A percentile compares a stretch with the other conserved stretches of the same genome.
Conservation (phyloP, 2,113 vertebrate genomes). For the Syrmaticus mikado region DNA sequence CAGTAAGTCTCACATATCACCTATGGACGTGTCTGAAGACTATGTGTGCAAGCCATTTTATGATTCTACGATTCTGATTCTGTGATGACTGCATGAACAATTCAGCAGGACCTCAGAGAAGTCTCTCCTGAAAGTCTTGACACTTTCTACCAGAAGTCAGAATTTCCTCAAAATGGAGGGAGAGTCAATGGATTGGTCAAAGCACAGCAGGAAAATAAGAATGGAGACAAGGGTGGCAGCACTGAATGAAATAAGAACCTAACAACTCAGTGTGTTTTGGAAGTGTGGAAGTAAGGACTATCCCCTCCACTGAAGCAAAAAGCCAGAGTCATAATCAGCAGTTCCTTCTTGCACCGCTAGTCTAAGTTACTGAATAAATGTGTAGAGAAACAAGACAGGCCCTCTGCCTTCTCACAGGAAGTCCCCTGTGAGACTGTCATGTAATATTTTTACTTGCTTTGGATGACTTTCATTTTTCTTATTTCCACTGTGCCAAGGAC, state of each 20-base stretch:
- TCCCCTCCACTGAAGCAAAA: not conserved
- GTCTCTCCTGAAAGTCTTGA: not conserved
- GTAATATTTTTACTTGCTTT: not conserved
- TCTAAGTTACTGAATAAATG: not conserved
- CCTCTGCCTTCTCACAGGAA: not conserved
- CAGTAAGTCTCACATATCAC: not conserved
- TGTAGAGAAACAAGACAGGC: not conserved
- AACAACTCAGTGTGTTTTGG: not conserved
- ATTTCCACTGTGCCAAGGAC: not conserved
- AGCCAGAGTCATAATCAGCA: not conserved
- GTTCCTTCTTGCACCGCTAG: not conserved
- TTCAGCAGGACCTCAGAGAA: not conserved
- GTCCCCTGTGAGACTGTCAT: not conserved
- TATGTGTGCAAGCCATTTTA: not conserved
- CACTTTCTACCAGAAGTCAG: not conserved
- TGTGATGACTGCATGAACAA: not conserved
- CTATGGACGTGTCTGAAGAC: not conserved
- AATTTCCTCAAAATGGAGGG: not conserved
- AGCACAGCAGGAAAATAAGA: not conserved
- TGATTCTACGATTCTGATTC: not conserved
- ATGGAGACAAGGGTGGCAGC: not conserved
- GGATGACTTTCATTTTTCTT: rapidly evolving
- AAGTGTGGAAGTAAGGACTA: not conserved
- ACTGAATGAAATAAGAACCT: not conserved
- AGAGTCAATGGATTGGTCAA: rapidly evolving